Percentiles rank a stretch among this genome's conserved stretches.
phyloP scores from a whole-genome alignment of 2,888 invertebrate species.

The Drosophila mimetica region DNA sequence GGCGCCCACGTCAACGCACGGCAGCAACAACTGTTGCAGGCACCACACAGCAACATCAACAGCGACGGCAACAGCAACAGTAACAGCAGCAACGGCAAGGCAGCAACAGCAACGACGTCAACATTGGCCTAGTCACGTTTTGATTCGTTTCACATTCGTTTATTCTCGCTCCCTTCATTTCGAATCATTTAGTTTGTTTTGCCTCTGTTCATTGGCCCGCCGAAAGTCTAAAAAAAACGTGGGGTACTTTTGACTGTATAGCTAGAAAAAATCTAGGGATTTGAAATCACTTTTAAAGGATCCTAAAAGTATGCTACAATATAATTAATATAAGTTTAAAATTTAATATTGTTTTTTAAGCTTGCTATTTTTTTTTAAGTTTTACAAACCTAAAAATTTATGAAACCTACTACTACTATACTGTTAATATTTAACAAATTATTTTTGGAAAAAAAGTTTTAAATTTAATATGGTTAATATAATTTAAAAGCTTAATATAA shows the following conservation, averaged over 20 bases:
- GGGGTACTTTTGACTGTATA: neutral
- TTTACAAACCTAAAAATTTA: too few species aligned
- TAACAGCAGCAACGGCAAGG: neutral
- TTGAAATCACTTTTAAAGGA: neutral
- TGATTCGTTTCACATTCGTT: slow-evolving; percentile 23
- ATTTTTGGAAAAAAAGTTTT: too few species aligned
- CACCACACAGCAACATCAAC: slow-evolving; percentile 3
- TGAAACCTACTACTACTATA: too few species aligned
- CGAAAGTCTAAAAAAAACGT: neutral
- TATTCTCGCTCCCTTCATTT: slow-evolving; percentile 14
- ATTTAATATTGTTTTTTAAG: too few species aligned
- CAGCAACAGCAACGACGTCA: slow-evolving; percentile 34
- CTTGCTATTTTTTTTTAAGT: too few species aligned
- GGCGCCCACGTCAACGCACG: slow-evolving; percentile 42
- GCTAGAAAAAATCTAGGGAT: too few species aligned
- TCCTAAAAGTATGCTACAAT: too few species aligned
- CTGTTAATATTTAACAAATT: too few species aligned
- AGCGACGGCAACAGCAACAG: slow-evolving; percentile 13
- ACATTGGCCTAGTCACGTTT: slow-evolving; percentile 69
- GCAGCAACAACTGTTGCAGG: slow-evolving; percentile 9
- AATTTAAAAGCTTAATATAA: too few species aligned
- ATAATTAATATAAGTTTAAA: too few species aligned
- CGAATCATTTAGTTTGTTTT: slow-evolving; percentile 9
- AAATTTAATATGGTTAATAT: too few species aligned
- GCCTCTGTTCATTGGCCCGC: slow-evolving; percentile 13